A percentile compares a stretch with the other conserved stretches of the same genome.
phyloP scores from a whole-genome alignment of 2,888 invertebrate genomes.

The Anoplius nigerrimus region DNA sequence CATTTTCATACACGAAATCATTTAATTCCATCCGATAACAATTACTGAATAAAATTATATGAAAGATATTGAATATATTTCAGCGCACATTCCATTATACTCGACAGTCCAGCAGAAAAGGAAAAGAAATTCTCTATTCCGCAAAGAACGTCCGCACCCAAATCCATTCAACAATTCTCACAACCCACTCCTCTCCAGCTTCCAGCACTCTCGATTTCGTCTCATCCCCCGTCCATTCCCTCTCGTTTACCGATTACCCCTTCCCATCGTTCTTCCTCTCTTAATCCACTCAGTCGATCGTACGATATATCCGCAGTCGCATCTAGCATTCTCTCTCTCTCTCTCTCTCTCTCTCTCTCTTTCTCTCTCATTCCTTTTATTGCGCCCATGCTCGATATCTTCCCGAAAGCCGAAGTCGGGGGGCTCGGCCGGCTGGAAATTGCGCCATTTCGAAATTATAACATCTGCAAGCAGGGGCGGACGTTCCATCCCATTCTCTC shows the following conservation, averaged over 20 bases:
- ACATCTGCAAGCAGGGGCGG: conserved; percentile 61
- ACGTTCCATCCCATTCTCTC: too few species aligned
- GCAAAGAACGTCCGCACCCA: too few species aligned
- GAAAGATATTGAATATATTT: too few species aligned
- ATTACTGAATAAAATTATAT: too few species aligned
- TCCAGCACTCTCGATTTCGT: conserved; percentile 5
- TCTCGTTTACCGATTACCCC: conserved; percentile 45
- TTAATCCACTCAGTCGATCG: not conserved
- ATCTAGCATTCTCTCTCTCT: conserved; percentile 2
- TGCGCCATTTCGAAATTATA: conserved; percentile 71
- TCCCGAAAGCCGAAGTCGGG: conserved; percentile 6
- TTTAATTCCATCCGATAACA: too few species aligned
- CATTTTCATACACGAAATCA: too few species aligned
- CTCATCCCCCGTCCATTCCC: conserved; percentile 18
- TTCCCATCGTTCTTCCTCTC: conserved; percentile 31
- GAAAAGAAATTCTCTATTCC: too few species aligned
- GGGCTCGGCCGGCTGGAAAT: conserved; percentile 48
- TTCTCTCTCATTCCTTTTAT: not conserved
- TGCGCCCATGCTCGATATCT: conserved; percentile 1
- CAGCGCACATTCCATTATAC: too few species aligned
- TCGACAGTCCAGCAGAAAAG: too few species aligned
- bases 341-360: not conserved
- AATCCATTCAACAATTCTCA: not conserved
- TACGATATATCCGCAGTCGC: conserved; percentile 6
- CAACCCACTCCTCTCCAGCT: conserved; percentile 35